Evolutionary conservation across 2,113 vertebrate species (phyloP).

Genomic region (Geothlypis trichas): DNA sequence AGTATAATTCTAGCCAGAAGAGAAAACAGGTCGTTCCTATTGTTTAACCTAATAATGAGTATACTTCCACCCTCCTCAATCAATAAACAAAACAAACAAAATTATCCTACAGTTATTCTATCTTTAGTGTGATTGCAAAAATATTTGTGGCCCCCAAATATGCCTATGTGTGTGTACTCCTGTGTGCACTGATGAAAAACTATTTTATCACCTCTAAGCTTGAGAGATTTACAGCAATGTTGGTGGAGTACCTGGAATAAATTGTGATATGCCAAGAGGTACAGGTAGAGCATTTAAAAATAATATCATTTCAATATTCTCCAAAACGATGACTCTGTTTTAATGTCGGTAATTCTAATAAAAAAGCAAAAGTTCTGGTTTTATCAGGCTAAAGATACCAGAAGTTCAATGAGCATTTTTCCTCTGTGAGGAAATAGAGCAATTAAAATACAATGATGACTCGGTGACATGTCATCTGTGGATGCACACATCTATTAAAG

Average conservation of each 20-base stretch:
- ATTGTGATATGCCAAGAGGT: background rate
- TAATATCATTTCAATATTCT: background rate
- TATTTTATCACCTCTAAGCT: background rate
- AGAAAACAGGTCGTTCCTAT: background rate
- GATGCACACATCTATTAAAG: background rate
- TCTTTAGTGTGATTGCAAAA: background rate
- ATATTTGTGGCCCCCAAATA: background rate
- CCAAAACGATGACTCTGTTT: background rate
- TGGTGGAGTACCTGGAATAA: background rate
- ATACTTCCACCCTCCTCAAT: background rate
- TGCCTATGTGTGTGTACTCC: background rate
- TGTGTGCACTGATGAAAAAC: background rate
- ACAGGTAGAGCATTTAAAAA: background rate
- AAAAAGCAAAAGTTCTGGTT: background rate
- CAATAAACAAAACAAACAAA: background rate
- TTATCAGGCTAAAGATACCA: background rate
- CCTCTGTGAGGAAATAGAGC: background rate
- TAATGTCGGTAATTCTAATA: background rate
- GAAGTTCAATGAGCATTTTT: background rate
- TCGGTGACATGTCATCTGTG: background rate
- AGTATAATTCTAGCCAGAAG: background rate
- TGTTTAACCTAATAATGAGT: background rate
- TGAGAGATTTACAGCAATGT: background rate
- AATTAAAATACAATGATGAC: background rate
- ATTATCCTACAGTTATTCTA: background rate